A percentile compares a stretch with the other conserved stretches of the same genome.
These are phyloP conservation scores for Eonycteris spelaea DNA, from an alignment of 2,113 vertebrate species.

Conservation along the genomic window DNA sequence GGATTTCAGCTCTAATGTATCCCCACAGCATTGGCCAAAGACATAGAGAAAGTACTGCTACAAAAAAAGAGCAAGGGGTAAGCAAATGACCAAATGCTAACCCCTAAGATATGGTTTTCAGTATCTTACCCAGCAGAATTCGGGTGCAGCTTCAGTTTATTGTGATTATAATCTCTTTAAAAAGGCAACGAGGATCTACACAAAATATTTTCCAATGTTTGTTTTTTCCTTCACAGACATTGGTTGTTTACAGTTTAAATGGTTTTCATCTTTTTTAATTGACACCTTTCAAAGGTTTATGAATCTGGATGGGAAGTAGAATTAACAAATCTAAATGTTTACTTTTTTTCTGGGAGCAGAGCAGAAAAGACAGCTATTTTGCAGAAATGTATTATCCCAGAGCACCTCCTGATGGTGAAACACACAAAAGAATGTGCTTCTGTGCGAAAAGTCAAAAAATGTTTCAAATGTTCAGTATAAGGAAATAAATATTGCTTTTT, in stretches of 20 bases:
- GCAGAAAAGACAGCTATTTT: neutral
- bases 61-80: neutral
- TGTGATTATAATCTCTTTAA: neutral
- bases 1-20: neutral
- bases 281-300: slow-evolving; percentile 29
- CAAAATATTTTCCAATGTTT: neutral
- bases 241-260: neutral
- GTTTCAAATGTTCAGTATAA: neutral
- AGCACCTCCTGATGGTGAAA: slow-evolving; percentile 76
- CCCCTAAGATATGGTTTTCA: neutral
- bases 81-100: neutral
- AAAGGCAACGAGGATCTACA: neutral
- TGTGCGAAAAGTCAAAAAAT: neutral
- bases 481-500: neutral
- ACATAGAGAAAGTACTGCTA: neutral
- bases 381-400: slow-evolving; percentile 55
- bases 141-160: neutral
- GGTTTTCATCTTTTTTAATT: neutral
- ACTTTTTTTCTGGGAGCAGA: neutral
- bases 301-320: neutral
- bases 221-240: neutral
- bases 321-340: neutral
- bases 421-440: neutral
- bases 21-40: neutral
- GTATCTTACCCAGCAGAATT: neutral